Conservation (phyloP, 2,113 vertebrate species). For the Sebastes schlegelii region DNA sequence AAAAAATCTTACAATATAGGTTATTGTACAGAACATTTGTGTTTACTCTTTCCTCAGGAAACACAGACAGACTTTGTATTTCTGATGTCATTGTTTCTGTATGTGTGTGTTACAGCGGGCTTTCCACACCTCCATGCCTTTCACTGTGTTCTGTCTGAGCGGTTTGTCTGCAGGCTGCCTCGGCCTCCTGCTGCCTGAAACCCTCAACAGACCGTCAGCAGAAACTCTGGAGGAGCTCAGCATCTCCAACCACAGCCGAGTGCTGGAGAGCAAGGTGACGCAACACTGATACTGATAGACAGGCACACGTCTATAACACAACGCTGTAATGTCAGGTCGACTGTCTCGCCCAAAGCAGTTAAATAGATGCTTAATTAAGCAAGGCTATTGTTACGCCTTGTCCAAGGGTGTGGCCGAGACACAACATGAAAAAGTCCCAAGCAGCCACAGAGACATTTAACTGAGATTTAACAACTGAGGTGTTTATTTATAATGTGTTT, state of each 20-base stretch:
- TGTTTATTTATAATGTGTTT: no score
- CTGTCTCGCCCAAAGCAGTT: no score
- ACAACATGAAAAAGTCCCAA: no score
- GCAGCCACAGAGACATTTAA: no score
- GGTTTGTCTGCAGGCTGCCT: conserved; percentile 87
- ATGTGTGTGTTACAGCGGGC: conserved; percentile 77
- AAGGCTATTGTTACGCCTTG: no score
- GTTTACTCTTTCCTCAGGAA: no score
- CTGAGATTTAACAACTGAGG: no score
- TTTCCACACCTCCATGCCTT: conserved; percentile 86
- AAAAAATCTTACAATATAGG: not conserved
- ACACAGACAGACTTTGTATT: not conserved
- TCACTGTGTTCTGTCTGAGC: conserved; percentile 88
- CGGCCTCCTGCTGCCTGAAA: conserved; percentile 89
- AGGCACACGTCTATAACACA: not conserved
- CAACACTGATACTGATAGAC: not conserved
- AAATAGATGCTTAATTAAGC: no score
- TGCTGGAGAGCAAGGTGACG: conserved; percentile 81
- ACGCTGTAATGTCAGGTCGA: no score
- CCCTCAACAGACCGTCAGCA: conserved; percentile 83
- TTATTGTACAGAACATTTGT: not conserved
- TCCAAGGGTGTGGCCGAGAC: no score
- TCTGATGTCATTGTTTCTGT: not conserved
- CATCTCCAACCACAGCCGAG: conserved; percentile 69
- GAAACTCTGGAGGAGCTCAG: conserved; percentile 87